Evolutionary conservation across 1,140 invertebrate species (phyloP).

Genomic region (Musca domestica): DNA sequence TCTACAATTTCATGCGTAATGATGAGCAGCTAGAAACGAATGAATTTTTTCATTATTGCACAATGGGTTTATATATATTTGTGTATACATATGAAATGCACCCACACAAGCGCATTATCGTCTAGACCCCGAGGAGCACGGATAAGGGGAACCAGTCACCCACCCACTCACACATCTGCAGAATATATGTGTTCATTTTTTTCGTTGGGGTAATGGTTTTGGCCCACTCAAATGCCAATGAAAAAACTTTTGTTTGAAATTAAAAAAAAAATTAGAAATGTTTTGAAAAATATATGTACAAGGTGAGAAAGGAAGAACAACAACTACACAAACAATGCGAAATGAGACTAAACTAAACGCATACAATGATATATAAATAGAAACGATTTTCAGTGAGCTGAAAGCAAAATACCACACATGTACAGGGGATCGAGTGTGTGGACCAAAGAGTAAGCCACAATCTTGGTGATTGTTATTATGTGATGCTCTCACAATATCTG

Average conservation of each 20-base stretch:
- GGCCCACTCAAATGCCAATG: not conserved
- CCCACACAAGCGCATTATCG: not conserved
- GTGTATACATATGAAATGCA: not conserved
- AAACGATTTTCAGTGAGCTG: not conserved
- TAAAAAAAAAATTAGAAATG: not conserved
- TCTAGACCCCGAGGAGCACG: not conserved
- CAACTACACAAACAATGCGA: not conserved
- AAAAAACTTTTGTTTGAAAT: not conserved
- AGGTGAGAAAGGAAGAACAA: constrained; percentile 12
- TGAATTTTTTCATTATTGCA: constrained; percentile 13
- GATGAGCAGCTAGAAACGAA: not conserved
- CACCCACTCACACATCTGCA: too few relatives aligned
- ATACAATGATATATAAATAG: constrained; percentile 9
- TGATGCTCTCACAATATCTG: too few relatives aligned
- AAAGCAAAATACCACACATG: not conserved
- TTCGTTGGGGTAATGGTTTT: not conserved
- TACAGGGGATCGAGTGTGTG: not conserved
- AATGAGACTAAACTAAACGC: constrained; percentile 5
- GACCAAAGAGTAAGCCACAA: not conserved
- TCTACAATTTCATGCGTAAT: constrained; percentile 11
- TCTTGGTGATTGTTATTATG: not conserved
- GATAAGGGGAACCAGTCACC: not conserved
- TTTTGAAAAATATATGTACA: not conserved
- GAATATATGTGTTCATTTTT: too few relatives aligned
- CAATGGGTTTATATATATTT: not conserved